Base-by-base conservation (phyloP, 2,888 invertebrate genomes). In the Linhomoeus sp. region DNA sequence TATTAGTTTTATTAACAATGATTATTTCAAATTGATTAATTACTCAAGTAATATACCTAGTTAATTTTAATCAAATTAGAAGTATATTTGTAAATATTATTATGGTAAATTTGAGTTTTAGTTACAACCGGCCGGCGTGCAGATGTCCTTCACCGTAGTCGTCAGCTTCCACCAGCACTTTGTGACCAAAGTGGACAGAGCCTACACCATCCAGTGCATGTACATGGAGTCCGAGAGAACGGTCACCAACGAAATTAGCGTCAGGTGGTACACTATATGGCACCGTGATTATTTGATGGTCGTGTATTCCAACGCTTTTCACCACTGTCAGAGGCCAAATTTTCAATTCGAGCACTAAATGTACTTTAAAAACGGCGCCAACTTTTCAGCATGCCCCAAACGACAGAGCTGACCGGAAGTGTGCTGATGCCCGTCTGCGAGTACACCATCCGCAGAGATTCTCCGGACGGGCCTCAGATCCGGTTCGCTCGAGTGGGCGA, bases 151-250 rank as follows among this genome's bases (percentile, higher is more conserved):
- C 47, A 58, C 60, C 17, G 57, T 58, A 1, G 55, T 63, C 19
- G 58, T 63, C 47, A 58, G 58, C 25, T 62, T 63, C 46, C 62
- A 62, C 48, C 51, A 58, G 22, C 55, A 53, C 45, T 62, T 62
- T 50, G 56, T 62, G 42, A 62, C 62, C 19, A 61, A 61, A 50
- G 50, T 61, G 19, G 62, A 62, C 45, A 49, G 55, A 15, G 62
- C 62, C 20, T 62, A 62, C 48, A 56, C 56, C 43, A 55, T 62
- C 15, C 54, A 57, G 42, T 62, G 62, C 45, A 51, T 55, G 2
- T 62, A 59, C 48, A 55, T 56, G 24, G 61, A 61, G 47, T 49
- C 55, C 9, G 55, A 58, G 24, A 55, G 55, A 24, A 54, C 53
- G 2, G 58, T 61, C 2, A 53, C 53, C 43, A 52, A 58, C 9